Evolutionary conservation across 2,113 vertebrate species (phyloP).

Genomic region (Crotophaga sulcirostris): DNA sequence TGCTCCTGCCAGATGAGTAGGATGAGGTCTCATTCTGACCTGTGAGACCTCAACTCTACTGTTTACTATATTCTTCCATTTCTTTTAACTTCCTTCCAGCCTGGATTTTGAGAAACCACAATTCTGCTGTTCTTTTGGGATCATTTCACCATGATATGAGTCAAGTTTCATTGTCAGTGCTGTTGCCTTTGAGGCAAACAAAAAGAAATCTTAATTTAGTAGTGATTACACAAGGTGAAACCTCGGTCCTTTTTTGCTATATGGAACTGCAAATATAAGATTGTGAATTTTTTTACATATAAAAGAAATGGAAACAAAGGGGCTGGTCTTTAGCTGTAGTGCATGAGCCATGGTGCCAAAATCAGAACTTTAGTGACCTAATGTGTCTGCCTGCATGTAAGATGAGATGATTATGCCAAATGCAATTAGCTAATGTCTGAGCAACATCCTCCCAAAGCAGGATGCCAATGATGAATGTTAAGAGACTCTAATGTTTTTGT

Average conservation of each 20-base stretch:
- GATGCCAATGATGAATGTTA: neutral
- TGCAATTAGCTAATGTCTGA: conserved; percentile 34
- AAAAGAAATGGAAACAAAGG: neutral
- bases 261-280: neutral
- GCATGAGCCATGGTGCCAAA: neutral
- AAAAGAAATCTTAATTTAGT: neutral
- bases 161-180: neutral
- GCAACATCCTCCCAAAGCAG: neutral
- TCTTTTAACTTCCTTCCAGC: neutral
- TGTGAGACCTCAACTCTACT: neutral
- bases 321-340: neutral
- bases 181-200: neutral
- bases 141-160: neutral
- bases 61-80: neutral
- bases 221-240: neutral
- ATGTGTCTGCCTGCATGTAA: neutral
- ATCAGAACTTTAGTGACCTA: neutral
- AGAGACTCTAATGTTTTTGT: neutral
- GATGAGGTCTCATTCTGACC: neutral
- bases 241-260: neutral
- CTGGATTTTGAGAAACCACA: neutral
- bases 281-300: neutral
- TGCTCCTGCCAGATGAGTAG: neutral
- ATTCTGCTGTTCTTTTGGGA: neutral
- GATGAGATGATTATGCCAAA: conserved; percentile 5